phyloP scores from a whole-genome alignment of 2,888 invertebrate genomes.

The Chrysodeixis includens region DNA sequence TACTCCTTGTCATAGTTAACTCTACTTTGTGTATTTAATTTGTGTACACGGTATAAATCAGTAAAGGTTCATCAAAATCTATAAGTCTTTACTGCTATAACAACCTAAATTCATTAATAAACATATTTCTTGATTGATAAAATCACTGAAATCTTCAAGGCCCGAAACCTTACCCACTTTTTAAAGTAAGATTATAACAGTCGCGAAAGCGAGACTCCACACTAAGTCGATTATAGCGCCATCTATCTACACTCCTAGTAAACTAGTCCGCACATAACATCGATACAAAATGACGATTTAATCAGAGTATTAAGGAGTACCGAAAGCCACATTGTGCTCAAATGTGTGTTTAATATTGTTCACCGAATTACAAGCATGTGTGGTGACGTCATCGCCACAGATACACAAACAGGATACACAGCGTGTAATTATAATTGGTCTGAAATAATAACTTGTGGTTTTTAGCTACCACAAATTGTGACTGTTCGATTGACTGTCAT shows the following conservation, averaged over 20 bases:
- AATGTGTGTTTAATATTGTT: slow-evolving; percentile 17
- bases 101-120: too few species aligned
- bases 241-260: not conserved
- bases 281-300: not conserved
- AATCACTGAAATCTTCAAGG: too few species aligned
- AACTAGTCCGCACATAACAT: not conserved
- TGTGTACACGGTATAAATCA: too few species aligned
- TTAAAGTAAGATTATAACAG: too few species aligned
- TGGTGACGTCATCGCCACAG: slow-evolving; percentile 34
- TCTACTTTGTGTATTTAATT: too few species aligned
- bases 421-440: slow-evolving; percentile 25
- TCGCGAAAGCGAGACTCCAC: too few species aligned
- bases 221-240: not conserved
- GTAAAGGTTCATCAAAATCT: too few species aligned
- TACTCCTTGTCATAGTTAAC: too few species aligned
- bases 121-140: too few species aligned
- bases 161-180: too few species aligned
- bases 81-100: too few species aligned
- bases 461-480: slow-evolving; percentile 4
- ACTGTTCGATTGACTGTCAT: not conserved
- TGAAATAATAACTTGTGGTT: slow-evolving; percentile 9
- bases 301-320: not conserved
- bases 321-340: not conserved
- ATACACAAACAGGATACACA: slow-evolving; percentile 33
- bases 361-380: slow-evolving; percentile 28